Percentiles rank a stretch among this genome's conserved stretches.
These are phyloP conservation scores for Hemiprocne comata DNA, from an alignment of 2,113 vertebrate species.

Conservation along the genomic window DNA sequence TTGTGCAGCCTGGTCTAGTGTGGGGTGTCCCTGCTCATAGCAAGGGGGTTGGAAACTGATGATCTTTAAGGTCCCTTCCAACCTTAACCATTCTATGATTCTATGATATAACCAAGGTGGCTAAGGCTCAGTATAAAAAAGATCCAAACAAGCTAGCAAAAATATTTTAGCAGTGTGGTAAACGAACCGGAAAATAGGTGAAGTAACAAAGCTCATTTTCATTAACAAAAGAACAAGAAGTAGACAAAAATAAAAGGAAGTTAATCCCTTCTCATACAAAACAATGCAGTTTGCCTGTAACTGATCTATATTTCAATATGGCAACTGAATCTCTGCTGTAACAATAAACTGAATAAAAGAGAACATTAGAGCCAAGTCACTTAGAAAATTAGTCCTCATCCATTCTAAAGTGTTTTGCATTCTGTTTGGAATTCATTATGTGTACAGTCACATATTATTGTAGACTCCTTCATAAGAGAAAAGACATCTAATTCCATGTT, in stretches of 20 bases:
- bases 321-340: background rate
- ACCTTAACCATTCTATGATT: too few species aligned
- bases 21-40: too few species aligned
- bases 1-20: too few species aligned
- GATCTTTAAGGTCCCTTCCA: too few species aligned
- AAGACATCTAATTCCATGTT: background rate
- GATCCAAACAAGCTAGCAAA: background rate
- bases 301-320: background rate
- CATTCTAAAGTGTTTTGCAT: background rate
- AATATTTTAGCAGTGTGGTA: background rate
- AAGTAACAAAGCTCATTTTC: background rate
- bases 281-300: background rate
- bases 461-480: background rate
- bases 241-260: background rate
- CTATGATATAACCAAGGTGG: background rate
- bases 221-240: background rate
- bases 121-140: background rate
- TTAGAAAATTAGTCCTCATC: conserved; percentile 41
- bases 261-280: background rate
- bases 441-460: background rate
- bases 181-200: background rate
- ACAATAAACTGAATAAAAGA: background rate
- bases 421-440: conserved; percentile 14
- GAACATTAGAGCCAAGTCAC: background rate
- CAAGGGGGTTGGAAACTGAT: too few species aligned